These are phyloP conservation scores for Nineta flava DNA, from an alignment of 2,888 invertebrate species.

Conservation along the genomic window DNA sequence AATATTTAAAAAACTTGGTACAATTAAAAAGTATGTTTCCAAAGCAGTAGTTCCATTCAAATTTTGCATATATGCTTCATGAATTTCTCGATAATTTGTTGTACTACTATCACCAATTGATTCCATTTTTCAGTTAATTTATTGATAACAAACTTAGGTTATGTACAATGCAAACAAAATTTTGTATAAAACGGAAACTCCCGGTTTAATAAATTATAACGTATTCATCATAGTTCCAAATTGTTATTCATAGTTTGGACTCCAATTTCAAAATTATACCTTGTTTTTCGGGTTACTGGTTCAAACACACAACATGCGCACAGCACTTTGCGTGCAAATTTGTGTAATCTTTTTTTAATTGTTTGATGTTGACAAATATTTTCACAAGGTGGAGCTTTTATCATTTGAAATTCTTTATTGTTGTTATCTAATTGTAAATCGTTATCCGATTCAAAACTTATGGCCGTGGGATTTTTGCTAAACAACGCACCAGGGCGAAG, in stretches of 20 bases:
- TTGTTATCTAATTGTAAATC: background rate
- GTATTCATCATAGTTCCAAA: background rate
- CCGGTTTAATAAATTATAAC: background rate
- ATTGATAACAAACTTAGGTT: background rate
- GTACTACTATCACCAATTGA: background rate
- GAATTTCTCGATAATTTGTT: conserved; percentile 30
- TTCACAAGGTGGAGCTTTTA: conserved; percentile 1
- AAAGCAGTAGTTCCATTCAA: conserved; percentile 34
- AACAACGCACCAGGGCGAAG: conserved; percentile 2
- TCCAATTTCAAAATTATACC: background rate
- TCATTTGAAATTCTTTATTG: background rate
- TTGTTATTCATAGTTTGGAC: background rate
- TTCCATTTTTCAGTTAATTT: background rate
- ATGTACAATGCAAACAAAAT: background rate
- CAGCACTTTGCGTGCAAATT: background rate
- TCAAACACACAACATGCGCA: conserved; percentile 2
- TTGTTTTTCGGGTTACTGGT: background rate
- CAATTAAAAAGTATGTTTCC: conserved; percentile 29
- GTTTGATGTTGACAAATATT: background rate
- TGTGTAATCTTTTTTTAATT: background rate
- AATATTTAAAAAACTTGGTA: conserved; percentile 20
- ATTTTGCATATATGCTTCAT: conserved; percentile 36
- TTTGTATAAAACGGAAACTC: background rate
- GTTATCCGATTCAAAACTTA: background rate
- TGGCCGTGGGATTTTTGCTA: background rate